Conservation (phyloP, 2,113 vertebrate genomes). For the Dolichotis patagonum region DNA sequence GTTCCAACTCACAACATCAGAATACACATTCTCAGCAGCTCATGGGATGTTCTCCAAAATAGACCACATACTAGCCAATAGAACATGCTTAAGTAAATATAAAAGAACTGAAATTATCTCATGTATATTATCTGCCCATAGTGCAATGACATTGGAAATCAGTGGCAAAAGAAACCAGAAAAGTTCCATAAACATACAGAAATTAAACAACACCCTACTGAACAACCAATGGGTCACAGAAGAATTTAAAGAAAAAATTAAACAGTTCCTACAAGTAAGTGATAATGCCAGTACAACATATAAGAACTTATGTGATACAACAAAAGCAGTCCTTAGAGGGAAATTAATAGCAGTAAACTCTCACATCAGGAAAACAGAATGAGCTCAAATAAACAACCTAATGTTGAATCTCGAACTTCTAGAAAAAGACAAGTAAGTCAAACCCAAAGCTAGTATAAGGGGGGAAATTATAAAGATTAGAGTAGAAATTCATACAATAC, state of each 20-base stretch:
- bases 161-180: background rate
- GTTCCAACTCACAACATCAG: background rate
- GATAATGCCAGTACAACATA: background rate
- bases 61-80: background rate
- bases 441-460: background rate
- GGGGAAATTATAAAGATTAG: background rate
- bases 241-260: background rate
- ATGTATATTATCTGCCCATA: background rate
- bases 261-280: background rate
- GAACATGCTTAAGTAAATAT: background rate
- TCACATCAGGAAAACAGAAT: background rate
- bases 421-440: background rate
- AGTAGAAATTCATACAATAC: background rate
- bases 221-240: background rate
- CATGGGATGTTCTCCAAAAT: background rate
- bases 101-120: background rate
- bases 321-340: background rate
- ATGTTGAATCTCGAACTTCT: background rate
- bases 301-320: background rate
- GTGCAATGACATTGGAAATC: background rate
- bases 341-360: background rate
- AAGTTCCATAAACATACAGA: background rate
- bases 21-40: background rate
- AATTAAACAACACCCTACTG: background rate
- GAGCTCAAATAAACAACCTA: background rate